Evolutionary conservation across 30 jellyfish, hydroid and myxozoan species (phyloP).

Genomic region (Aurelia sp.): DNA sequence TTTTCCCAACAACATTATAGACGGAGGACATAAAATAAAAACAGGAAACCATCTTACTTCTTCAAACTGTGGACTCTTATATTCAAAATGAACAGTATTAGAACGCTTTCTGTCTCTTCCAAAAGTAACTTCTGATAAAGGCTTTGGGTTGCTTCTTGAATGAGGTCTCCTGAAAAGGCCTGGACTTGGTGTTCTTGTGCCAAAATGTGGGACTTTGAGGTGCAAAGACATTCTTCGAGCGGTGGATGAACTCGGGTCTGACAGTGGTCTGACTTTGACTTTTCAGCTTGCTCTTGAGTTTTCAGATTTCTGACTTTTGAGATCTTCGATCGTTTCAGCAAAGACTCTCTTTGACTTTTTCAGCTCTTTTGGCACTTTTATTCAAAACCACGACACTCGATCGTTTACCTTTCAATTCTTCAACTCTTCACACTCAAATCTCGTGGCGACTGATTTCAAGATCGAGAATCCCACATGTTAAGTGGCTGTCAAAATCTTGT

Average conservation of each 20-base stretch:
- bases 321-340: too few relatives aligned
- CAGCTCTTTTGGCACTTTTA: too few relatives aligned
- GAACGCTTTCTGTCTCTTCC: constrained; percentile 49
- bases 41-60: constrained; percentile 13
- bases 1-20: too few relatives aligned
- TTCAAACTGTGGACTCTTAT: constrained; percentile 37
- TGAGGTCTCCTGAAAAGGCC: constrained; percentile 39
- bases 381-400: too few relatives aligned
- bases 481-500: constrained; percentile 2
- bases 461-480: not conserved
- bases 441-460: too few relatives aligned
- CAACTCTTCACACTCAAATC: too few relatives aligned
- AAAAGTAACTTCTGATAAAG: constrained; percentile 24
- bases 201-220: constrained; percentile 11
- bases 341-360: too few relatives aligned
- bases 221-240: constrained; percentile 7
- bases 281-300: too few relatives aligned
- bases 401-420: too few relatives aligned
- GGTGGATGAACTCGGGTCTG: not conserved
- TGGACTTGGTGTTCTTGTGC: constrained; percentile 47
- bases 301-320: too few relatives aligned
- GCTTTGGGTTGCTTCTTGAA: constrained; percentile 52
- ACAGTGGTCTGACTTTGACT: not conserved
- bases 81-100: constrained; percentile 64
- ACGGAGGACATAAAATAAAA: not conserved